Percentiles rank a stretch among this genome's conserved stretches.
These are phyloP conservation scores for Ploceus nigricollis DNA, from an alignment of 2,113 vertebrate species.

Conservation along the genomic window DNA sequence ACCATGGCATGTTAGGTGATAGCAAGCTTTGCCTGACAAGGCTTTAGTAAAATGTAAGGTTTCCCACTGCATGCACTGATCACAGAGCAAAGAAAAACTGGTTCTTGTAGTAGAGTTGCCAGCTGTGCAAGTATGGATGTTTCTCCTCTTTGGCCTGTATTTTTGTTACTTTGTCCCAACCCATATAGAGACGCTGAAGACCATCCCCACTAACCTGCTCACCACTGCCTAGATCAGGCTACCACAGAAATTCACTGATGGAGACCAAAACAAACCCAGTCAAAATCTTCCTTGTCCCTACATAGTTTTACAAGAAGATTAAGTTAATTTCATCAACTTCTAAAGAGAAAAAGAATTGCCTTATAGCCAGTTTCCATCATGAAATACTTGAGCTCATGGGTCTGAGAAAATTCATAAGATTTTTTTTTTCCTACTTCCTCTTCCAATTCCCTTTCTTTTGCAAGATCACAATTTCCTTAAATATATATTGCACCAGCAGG, in stretches of 20 bases:
- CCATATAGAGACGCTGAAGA: neutral
- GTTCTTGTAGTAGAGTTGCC: neutral
- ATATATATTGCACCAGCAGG: neutral
- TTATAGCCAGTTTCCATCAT: neutral
- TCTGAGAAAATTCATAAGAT: neutral
- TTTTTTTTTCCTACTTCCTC: neutral
- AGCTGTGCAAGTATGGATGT: neutral
- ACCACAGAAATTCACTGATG: neutral
- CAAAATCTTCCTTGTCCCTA: neutral
- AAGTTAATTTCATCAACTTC: neutral
- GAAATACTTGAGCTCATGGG: neutral
- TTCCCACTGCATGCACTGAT: neutral
- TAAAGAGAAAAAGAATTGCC: neutral
- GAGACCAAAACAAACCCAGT: neutral
- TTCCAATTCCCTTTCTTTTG: neutral
- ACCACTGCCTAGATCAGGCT: neutral
- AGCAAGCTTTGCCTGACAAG: neutral
- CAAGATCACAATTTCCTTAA: constrained; percentile 10
- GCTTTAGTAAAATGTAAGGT: neutral
- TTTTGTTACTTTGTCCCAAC: neutral
- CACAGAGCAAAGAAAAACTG: neutral
- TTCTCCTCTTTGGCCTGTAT: neutral
- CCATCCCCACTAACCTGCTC: neutral
- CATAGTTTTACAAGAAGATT: neutral
- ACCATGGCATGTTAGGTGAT: neutral